Evolutionary conservation across 92 coral and sea anemone genomes (phyloP), one percentile per base, ranked within the genome.

Genomic region (Actinernus sp.): DNA sequence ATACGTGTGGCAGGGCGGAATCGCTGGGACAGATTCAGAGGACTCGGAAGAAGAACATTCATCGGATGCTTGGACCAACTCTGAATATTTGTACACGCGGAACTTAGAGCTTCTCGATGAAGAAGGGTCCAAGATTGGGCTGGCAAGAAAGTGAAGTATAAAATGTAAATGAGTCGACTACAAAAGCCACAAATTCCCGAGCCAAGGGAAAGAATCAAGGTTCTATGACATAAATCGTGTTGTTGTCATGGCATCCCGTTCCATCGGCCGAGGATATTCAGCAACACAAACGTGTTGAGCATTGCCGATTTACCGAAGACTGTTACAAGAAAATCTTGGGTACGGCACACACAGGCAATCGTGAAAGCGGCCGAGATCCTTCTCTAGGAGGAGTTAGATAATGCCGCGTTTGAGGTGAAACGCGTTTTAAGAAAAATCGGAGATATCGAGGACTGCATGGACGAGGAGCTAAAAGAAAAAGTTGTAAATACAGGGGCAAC

Each of bases 251-350:
- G 87, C 68, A 5, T 51, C 72, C 7, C 57, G 76, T 18, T 46
- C 74, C 3, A 71, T 71, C 11, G 81, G 81, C 23, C 67, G 68
- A 13, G 87, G 81, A n/a, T 37, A 36, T 31, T 43, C 81, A 4
- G 81, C 81, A 13, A 70, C 87, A 25, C 41, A 71, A 81, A 36
- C 25, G 39, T 81, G 49, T 63, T 60, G 32, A 80, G 80, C 41
- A 32, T 71, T 63, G 26, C 63, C n/a, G 47, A 54, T 29, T 48
- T 80, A 7, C 61, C 47, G 21, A 49, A 51, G 24, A 73, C 87
- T 4, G 41, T 80, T 10, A 28, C 29, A 14, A 43, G 22, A 52
- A 23, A 29, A 16, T 79, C 79, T n/a, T 69, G 66, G 86, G 27
- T 73, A 1, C 27, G 53, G 2, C 79, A 69, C 54, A 58, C 79